Base-by-base conservation (phyloP, 2,888 invertebrate genomes). In the Eumacrocentrus americanus region DNA sequence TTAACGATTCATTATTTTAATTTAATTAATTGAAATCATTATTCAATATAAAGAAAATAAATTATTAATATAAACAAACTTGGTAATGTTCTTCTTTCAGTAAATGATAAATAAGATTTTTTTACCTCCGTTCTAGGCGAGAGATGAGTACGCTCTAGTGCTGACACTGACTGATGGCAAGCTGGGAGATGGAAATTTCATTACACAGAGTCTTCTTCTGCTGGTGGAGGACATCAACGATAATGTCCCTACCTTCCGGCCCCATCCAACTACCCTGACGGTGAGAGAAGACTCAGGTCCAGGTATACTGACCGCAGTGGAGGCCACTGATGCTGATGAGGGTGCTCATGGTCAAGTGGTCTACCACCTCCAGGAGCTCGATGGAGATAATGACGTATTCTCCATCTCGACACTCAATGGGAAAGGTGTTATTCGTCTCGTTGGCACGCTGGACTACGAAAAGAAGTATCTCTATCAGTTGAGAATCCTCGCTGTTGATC, bases 211-310 rank as follows among this genome's bases (percentile, higher is more conserved):
- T 77, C 87, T 95, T 70, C 83, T 95, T 67, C 82, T 95, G 53
- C 84, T 95, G 70, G 94, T 95, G 46, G 95, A 95, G 83, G 95
- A 95, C 79, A 90, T 94, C 46, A 95, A 95, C 77, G 95, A 95
- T 83, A 95, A 95, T 83, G 90, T 89, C 73, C 95, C 95, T 25
- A 86, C 92, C 66, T 95, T 95, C 81, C 88, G 90, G 78, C 89
- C 92, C 16, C 93, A 93, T 82, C 91, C 91, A 71, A 89, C 92
- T 44, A 91, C 93, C 53, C 84, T 95, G 65, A 88, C 88, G 60
- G 85, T 95, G 38, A 87, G 88, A 60, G 95, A 95, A 83, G 88
- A 94, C 79, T 88, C 91, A 53, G 81, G 84, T 4, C 91, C 92
- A 0, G 89, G 91, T 14, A 83, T 92, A 61, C 82, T 95, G 47